Percentiles rank a stretch among this genome's conserved stretches.
phyloP scores from a whole-genome alignment of 2,888 invertebrate species.

The Netelia melanura region DNA sequence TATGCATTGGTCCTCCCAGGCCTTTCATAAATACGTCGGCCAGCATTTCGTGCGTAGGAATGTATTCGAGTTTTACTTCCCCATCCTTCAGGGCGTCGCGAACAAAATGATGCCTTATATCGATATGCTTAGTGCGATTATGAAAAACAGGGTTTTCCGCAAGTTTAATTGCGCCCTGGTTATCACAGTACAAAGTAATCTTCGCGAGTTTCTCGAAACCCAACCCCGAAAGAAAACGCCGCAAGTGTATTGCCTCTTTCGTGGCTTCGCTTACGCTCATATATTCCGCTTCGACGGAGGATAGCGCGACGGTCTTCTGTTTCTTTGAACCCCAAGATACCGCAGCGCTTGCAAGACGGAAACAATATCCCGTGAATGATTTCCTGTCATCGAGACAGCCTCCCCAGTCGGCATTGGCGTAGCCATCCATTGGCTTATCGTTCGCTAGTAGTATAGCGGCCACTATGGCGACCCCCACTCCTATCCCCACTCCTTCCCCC shows the following conservation, averaged over 20 bases:
- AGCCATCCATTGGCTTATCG: not conserved
- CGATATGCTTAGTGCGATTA: constrained; percentile 18
- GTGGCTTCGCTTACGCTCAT: constrained; percentile 58
- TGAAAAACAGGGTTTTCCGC: not conserved
- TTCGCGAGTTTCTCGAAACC: no score
- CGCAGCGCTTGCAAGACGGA: constrained; percentile 19
- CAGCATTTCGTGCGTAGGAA: no score
- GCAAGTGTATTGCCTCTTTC: no score
- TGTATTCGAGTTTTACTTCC: not conserved
- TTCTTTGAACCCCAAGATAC: constrained; percentile 66
- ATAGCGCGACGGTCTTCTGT: constrained; percentile 74
- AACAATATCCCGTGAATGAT: constrained; percentile 57
- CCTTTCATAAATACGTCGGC: no score
- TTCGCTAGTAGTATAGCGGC: no score
- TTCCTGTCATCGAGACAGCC: not conserved
- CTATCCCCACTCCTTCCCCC: no score
- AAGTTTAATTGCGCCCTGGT: constrained; percentile 33
- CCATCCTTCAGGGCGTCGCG: not conserved
- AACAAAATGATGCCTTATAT: constrained; percentile 25
- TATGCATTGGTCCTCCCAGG: no score
- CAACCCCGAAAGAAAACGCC: no score
- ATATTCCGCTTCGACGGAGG: constrained; percentile 77
- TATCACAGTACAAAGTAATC: not conserved
- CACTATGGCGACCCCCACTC: no score
- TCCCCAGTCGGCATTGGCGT: constrained; percentile 18